Evolutionary conservation across 2,888 invertebrate genomes (phyloP).

Genomic region (Tortricodes alternella): DNA sequence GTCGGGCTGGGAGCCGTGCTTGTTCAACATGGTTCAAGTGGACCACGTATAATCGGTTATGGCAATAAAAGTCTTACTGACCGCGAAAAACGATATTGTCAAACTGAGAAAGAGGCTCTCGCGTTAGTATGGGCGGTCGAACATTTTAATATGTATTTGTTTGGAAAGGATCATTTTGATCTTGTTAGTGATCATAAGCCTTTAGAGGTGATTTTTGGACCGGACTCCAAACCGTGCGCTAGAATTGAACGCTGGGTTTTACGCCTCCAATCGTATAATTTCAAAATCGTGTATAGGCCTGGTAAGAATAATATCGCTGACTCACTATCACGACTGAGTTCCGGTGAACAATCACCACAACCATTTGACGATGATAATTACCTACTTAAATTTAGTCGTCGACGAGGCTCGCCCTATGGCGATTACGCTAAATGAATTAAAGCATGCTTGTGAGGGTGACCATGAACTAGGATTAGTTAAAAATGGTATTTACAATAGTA

Average conservation of each 20-base stretch:
- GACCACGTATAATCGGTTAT: neutral
- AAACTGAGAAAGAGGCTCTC: neutral
- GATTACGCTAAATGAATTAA: slow-evolving; percentile 1
- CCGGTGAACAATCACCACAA: neutral
- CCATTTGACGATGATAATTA: neutral
- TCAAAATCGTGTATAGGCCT: slow-evolving; percentile 15
- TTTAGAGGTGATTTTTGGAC: too few species aligned
- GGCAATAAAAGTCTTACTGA: neutral
- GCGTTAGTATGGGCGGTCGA: too few species aligned
- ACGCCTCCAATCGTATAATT: slow-evolving; percentile 25
- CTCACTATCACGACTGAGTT: neutral
- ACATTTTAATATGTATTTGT: neutral
- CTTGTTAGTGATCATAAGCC: neutral
- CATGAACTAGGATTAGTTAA: slow-evolving; percentile 6
- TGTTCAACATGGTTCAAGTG: neutral
- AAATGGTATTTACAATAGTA: neutral
- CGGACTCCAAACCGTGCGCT: slow-evolving; percentile 28
- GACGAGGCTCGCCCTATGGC: neutral
- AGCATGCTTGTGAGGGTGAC: neutral
- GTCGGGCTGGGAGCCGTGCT: too few species aligned
- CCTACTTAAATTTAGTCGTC: neutral
- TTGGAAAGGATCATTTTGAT: neutral
- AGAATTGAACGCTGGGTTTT: slow-evolving; percentile 31
- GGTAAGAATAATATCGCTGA: slow-evolving; percentile 28
- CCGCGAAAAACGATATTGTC: neutral